Base-by-base conservation (phyloP, 2,888 invertebrate species). In the Morinoia aosen region DNA sequence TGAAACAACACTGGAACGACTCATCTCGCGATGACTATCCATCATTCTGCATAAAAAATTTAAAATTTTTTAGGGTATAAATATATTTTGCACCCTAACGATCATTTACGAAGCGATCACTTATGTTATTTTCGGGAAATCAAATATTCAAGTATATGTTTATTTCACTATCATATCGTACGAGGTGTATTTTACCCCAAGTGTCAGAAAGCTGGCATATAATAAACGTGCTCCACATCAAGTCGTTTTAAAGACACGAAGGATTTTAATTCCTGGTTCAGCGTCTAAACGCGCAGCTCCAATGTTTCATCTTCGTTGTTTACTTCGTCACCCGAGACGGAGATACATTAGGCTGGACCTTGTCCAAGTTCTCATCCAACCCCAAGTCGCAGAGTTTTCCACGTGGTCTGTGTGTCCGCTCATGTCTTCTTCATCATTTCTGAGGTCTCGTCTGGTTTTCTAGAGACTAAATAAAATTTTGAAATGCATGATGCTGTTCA, bases 271-370 rank as follows among this genome's bases (percentile, higher is more conserved):
- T 76, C 25, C 25, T 48, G 8, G 25, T 76, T 76, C 76, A 14
- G 76, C 76, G 10, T 76, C 25, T 33, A 16, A 76, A 76, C 19
- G 33, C 25, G 33, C 25, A 33, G 33, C 25, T 76, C 76, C 25
- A 76, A 76, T 10, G 76, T 76, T 76, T 33, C 76, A 25, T 76
- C 25, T 33, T 76, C 33, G 76, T 76, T 76, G 25, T 76, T 76
- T 76, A 76, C 76, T 76, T 8, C 76, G 76, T 76, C 76, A 76
- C 76, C 25, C 8, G 25, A 76, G 76, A 76, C 25, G 76, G 33
- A 76, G 76, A 76, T 76, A 33, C 76, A 76, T 76, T 33, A 76
- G 76, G 76, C 76, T 76, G 76, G 76, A 76, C 76, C 76, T 76
- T 33, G 76, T 76, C 76, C 76, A 76, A 76, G 25, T 76, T 76